Base-by-base conservation (phyloP, 2,888 invertebrate species). In the Apotomis betuletana region DNA sequence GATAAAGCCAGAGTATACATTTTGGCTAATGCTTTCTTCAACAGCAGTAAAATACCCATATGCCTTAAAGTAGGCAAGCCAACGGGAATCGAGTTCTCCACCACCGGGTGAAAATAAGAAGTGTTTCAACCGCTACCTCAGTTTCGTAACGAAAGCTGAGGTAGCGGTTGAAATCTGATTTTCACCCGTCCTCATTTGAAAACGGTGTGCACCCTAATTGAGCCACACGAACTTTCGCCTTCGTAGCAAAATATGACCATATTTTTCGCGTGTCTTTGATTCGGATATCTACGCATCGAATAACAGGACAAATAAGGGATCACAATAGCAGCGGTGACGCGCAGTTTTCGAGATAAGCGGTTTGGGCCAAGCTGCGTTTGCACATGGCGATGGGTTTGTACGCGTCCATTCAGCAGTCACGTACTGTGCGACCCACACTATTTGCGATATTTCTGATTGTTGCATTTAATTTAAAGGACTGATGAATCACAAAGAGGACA, bases 351-450 rank as follows among this genome's bases (percentile, higher is more conserved):
- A 85, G 83, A 86, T 86, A 86, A 85, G 81, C 82, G 72, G 73
- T 75, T 75, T 77, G 76, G 78, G 79, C 80, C 84, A 84, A 86
- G 75, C 74, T 68, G 79, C 77, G 78, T 74, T 77, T 74, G 80
- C 81, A 82, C 75, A 81, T 81, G 77, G 76, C 77, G 75, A 75
- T 80, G 74, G 79, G 79, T 81, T 77, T 77, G 75, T 76, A 77
- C 78, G 73, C 72, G 74, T 75, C 85, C 80, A 87, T 89, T 87
- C 80, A 88, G 79, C 78, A 75, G 90, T 88, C 90, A 90, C 90
- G 90, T 90, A 77, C 80, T 71, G 57, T 46, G 62, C 74, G 65
- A 69, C 75, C 74, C 76, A 76, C 75, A 74, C 65, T 61, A 76
- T 82, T 84, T 80, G 80, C 82, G 74, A 84, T 59, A 68, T 60